Evolutionary conservation across 2,888 invertebrate species (phyloP).

Genomic region (Dendrolimus houi): DNA sequence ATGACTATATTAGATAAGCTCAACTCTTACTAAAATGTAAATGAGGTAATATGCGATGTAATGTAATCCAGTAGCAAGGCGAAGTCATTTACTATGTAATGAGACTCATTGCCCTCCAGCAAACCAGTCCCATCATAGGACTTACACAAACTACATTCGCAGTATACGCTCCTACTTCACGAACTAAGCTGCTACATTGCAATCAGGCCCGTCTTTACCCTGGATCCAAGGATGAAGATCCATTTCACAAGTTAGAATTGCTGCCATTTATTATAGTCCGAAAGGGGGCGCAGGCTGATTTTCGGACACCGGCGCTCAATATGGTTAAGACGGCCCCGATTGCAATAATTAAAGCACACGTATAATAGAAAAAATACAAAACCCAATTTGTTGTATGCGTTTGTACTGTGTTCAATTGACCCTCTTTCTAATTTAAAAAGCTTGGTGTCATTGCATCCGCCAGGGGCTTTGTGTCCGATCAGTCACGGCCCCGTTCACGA

Average conservation of each 20-base stretch:
- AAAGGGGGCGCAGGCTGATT: no score
- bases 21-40: no score
- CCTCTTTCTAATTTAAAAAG: slow-evolving; percentile 33
- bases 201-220: no score
- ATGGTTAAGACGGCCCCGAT: no score
- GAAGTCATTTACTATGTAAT: slow-evolving; percentile 34
- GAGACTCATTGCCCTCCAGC: slow-evolving; percentile 33
- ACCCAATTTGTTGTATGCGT: slow-evolving; percentile 3
- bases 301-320: no score
- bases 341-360: slow-evolving; percentile 4
- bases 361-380: slow-evolving; percentile 4
- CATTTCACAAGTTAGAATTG: no score
- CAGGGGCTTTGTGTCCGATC: slow-evolving; percentile 48
- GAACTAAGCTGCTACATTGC: slow-evolving; percentile 12
- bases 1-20: no score
- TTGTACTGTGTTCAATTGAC: slow-evolving; percentile 18
- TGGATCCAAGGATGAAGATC: no score
- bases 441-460: slow-evolving; percentile 33
- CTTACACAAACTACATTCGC: slow-evolving; percentile 51
- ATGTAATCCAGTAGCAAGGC: slow-evolving; percentile 19
- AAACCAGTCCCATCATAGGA: slow-evolving; percentile 44
- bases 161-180: slow-evolving; percentile 36
- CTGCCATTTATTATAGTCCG: no score
- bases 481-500: slow-evolving; percentile 53
- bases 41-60: slow-evolving; percentile 5